Percentiles rank a stretch among this genome's conserved stretches.
Evolutionary conservation across 2,113 vertebrate species (phyloP).

Genomic region (Dinomys branickii): DNA sequence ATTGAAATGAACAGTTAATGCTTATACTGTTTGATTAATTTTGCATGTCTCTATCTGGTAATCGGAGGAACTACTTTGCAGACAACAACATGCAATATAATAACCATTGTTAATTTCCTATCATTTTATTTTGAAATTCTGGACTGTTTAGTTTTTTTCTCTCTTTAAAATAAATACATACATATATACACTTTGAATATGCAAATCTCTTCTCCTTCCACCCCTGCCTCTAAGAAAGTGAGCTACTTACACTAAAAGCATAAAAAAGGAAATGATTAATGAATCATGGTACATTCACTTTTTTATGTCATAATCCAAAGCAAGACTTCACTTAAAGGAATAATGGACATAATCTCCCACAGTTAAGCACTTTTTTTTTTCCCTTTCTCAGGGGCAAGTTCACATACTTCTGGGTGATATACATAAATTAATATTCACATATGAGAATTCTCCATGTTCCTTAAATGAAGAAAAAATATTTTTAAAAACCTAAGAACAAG

Average conservation of each 20-base stretch:
- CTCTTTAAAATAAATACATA: no score
- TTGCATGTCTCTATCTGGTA: no score
- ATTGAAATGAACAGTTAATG: no score
- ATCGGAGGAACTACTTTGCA: no score
- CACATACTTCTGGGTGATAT: neutral
- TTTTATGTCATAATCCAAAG: neutral
- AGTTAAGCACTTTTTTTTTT: neutral
- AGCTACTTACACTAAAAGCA: neutral
- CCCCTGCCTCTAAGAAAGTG: neutral
- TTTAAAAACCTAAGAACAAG: neutral
- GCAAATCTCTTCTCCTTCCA: neutral
- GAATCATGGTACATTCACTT: neutral
- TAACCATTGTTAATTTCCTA: no score
- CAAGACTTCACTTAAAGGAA: slow-evolving; percentile 32
- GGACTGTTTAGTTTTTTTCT: no score
- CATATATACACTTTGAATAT: neutral
- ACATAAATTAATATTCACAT: slow-evolving; percentile 31
- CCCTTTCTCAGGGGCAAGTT: neutral
- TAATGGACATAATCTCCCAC: neutral
- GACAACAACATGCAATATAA: no score
- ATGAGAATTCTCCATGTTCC: neutral
- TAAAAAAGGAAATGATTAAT: slow-evolving; percentile 27
- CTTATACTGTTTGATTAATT: no score
- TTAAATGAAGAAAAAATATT: slow-evolving; percentile 16
- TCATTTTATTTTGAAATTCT: no score